Conservation (phyloP, 1,140 invertebrate genomes). For the Diplogasteroides magnus region DNA sequence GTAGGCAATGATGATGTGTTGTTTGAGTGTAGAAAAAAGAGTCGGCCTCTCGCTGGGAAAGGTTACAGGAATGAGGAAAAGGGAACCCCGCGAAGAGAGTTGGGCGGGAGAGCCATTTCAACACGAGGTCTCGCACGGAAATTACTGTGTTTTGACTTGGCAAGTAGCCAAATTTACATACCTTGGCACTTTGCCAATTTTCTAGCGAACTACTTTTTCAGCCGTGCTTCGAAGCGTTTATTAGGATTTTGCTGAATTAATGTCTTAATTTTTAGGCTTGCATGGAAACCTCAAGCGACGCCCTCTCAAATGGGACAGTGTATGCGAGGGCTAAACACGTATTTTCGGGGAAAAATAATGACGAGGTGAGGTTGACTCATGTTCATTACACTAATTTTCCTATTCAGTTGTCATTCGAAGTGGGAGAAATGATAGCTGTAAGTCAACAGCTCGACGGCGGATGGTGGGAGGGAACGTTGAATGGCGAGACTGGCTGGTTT, state of each 20-base stretch:
- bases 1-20: slow-evolving; percentile 11
- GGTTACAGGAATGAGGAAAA: slow-evolving; percentile 14
- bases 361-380: slow-evolving; percentile 85
- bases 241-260: no score
- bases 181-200: neutral
- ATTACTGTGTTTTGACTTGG: neutral
- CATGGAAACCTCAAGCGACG: no score
- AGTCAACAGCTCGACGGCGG: slow-evolving; percentile 90
- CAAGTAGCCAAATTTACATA: slow-evolving; percentile 2
- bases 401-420: slow-evolving; percentile 83
- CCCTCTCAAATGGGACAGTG: no score
- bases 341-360: slow-evolving; percentile 91
- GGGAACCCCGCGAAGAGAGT: slow-evolving; percentile 1
- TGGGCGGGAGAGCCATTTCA: neutral
- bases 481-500: slow-evolving; percentile 94
- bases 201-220: no score
- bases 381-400: slow-evolving; percentile 26
- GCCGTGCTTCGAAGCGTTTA: no score
- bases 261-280: no score
- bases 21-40: slow-evolving; percentile 14
- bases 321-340: slow-evolving; percentile 74
- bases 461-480: slow-evolving; percentile 95
- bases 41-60: neutral
- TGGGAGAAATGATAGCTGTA: slow-evolving; percentile 91
- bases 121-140: neutral